A percentile compares a stretch with the other conserved stretches of the same genome.
These are phyloP conservation scores for Lymantria dispar DNA, from an alignment of 2,888 invertebrate species.

Conservation along the genomic window DNA sequence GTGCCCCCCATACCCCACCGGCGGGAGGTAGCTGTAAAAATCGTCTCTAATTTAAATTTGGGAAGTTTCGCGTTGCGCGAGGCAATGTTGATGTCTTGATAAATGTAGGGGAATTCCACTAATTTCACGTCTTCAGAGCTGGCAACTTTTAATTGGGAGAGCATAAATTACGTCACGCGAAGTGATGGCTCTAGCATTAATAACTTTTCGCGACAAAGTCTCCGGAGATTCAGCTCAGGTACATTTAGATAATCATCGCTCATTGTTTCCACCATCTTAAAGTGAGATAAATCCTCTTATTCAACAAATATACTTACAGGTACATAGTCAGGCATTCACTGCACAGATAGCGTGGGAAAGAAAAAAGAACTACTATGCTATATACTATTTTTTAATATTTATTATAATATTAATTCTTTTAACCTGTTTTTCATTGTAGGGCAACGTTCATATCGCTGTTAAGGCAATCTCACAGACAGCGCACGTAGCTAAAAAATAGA, in stretches of 20 bases:
- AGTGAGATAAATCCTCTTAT: slow-evolving; percentile 26
- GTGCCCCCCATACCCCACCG: slow-evolving; percentile 64
- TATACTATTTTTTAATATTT: too few relatives aligned
- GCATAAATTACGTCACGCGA: slow-evolving; percentile 65
- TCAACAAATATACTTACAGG: background rate
- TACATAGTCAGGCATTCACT: background rate
- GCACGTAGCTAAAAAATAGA: too few relatives aligned
- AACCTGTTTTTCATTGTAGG: too few relatives aligned
- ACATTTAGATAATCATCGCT: slow-evolving; percentile 74
- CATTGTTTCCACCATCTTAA: slow-evolving; percentile 60
- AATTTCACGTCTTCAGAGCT: slow-evolving; percentile 76
- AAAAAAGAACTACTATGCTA: too few relatives aligned
- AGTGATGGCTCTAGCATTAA: slow-evolving; percentile 73
- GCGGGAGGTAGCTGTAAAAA: slow-evolving; percentile 82
- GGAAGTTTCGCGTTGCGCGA: slow-evolving; percentile 79
- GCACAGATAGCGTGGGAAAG: background rate
- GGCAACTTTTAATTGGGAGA: slow-evolving; percentile 79
- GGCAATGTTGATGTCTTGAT: slow-evolving; percentile 81
- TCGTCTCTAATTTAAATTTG: slow-evolving; percentile 83
- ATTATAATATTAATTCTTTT: too few relatives aligned
- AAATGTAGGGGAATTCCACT: slow-evolving; percentile 79
- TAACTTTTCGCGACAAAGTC: slow-evolving; percentile 71
- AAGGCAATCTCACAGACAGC: too few relatives aligned
- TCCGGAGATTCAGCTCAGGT: slow-evolving; percentile 45
- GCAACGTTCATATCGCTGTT: too few relatives aligned